Percentiles rank a stretch among this genome's conserved stretches.
These are phyloP conservation scores for Emys orbicularis DNA, from an alignment of 2,797 vertebrate genomes.

Conservation along the genomic window DNA sequence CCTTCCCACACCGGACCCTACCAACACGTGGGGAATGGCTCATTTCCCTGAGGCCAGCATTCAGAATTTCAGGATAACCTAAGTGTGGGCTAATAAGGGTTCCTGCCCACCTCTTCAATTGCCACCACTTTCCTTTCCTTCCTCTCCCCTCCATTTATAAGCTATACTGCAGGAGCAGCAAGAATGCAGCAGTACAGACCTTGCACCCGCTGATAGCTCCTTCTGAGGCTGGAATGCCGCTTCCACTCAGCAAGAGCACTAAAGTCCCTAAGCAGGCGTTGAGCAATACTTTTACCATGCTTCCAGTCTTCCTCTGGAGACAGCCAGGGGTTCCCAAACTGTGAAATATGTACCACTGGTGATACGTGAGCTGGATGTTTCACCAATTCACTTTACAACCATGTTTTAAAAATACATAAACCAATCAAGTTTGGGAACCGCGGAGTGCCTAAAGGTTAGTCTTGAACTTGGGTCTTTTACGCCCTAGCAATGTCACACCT, in stretches of 20 bases:
- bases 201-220: not conserved
- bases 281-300: not conserved
- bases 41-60: not conserved
- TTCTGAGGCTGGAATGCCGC: not conserved
- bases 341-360: not conserved
- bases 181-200: not conserved
- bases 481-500: fast-evolving
- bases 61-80: not conserved
- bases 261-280: not conserved
- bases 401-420: not conserved
- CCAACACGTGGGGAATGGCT: not conserved
- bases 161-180: not conserved
- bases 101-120: not conserved
- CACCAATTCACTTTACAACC: fast-evolving
- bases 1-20: fast-evolving
- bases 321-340: not conserved
- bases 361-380: not conserved
- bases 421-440: fast-evolving
- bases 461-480: fast-evolving
- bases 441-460: not conserved
- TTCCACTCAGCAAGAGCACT: not conserved
- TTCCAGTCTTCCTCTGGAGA: not conserved
- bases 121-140: not conserved
- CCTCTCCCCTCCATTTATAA: slow-evolving; percentile 44
- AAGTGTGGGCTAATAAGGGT: not conserved